Evolutionary conservation across 1,140 invertebrate species (phyloP), one percentile per base, ranked within the genome.

Genomic region (Caerostris darwini): DNA sequence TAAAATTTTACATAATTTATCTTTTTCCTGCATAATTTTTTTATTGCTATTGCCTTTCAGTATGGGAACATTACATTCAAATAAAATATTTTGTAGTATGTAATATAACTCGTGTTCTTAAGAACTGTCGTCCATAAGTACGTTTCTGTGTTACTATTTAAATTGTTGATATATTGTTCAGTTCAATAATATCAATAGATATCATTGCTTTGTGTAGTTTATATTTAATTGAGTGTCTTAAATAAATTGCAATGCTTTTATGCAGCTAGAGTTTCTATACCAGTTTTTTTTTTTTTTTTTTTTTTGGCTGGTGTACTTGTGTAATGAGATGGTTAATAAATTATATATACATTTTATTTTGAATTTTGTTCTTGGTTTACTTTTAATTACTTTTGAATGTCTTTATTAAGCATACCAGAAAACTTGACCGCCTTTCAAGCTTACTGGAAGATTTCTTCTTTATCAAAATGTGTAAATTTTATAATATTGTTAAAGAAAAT

Each of bases 191-290:
- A 89, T 56, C 50, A 89, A 17, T 56, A 89, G 17, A 89, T 89
- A 64, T 64, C 34, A 77, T 83, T 83, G 92, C 82, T 87, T 93
- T 93, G 71, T 91, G 82, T 93, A 87, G 92, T 69, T 64, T 92
- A 85, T 92, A 92, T 93, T 93, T 93, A 86, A 93, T 86, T 93
- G 58, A 85, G 77, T 92, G 56, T 57, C 64, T 92, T 64, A n/a
- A 34, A 53, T 64, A 54, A 88, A 54, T 50, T 88, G 34, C 86
- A 88, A 8, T 88, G 86, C 86, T 88, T n/a, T 67, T 64, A 64
- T 67, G 14, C 86, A 88, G 59, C 86, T 88, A 64, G 86, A 7
- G 64, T 53, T 57, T 86, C 57, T 88, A 19, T 88, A 56, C 59
- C 90, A 83, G 67, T 86, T 87, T 12, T 87, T 34, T 34, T 34